Conservation (phyloP, 37 sponge, comb jelly and placozoan genomes). For the Chondrilla cf. caribensis region DNA sequence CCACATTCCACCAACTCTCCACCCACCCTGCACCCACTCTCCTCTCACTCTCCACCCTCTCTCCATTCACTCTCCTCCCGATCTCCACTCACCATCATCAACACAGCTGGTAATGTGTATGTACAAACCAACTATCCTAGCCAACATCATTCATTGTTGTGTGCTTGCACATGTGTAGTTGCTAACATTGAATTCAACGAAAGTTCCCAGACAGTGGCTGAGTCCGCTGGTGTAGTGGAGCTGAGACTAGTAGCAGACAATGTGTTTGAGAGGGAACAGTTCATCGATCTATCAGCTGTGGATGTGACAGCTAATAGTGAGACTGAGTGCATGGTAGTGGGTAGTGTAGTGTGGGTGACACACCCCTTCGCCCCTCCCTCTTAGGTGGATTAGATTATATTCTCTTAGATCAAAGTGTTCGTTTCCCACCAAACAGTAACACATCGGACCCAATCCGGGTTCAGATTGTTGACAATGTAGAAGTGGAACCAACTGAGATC, state of each 20-base stretch:
- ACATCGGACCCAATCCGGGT: neutral
- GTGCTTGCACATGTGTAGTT: neutral
- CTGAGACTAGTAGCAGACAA: neutral
- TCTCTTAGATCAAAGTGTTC: neutral
- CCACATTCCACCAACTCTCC: no score
- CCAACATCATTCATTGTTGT: no score
- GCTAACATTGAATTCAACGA: neutral
- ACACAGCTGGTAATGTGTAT: no score
- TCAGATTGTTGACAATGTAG: slow-evolving; percentile 4
- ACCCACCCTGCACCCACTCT: no score
- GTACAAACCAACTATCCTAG: no score
- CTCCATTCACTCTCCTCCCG: no score
- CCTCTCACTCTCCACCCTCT: no score
- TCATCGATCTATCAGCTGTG: neutral
- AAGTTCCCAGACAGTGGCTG: neutral
- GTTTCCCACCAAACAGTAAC: neutral
- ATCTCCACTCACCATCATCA: no score
- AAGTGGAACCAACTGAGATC: neutral
- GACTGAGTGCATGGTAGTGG: neutral
- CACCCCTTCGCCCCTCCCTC: neutral
- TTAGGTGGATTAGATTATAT: neutral
- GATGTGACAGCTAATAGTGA: neutral
- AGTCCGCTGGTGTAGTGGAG: neutral
- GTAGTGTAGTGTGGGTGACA: neutral
- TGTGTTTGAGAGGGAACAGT: neutral